Base-by-base conservation (phyloP, 2,888 invertebrate species). In the Drosophila macrospina region DNA sequence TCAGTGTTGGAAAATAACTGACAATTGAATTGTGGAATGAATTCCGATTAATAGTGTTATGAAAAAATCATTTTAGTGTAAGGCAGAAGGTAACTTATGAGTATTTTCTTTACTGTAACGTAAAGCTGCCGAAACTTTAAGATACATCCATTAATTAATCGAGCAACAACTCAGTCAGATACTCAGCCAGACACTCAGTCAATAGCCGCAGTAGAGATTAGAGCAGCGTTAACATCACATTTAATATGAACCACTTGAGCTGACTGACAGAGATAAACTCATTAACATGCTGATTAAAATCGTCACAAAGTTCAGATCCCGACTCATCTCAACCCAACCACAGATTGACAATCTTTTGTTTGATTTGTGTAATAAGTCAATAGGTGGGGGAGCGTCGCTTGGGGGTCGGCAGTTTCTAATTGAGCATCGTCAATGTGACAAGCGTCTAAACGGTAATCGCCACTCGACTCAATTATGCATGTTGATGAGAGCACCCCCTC, bases 341-440 rank as follows among this genome's bases (percentile, higher is more conserved):
- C n/a, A 24, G 11, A 26, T 26, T 26, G 52, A 60, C 56, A 67
- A 73, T 73, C 82, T 87, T 74, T 81, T 83, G 82, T 86, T 69
- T 72, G 74, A 86, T 86, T 84, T 79, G 70, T 79, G 85, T 78
- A 80, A 86, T 80, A 86, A 77, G 69, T 86, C 76, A 76, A 68
- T 74, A 63, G 20, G 15, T 13, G 24, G 5, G 55, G 26, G 42
- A 39, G 15, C 20, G 45, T 15, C 50, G 45, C 13, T 45, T 50
- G 67, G 52, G 61, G 63, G 37, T 64, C 45, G 68, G 48, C 64
- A 62, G 42, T 73, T 76, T 73, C 70, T 80, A 89, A 88, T 88
- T 86, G 75, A 75, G 78, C 78, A 74, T 69, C 75, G 81, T 69
- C 74, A 76, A 79, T 75, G 84, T 86, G 82, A 81, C 82, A 84